Percentiles rank a stretch among this genome's conserved stretches.
phyloP scores from a whole-genome alignment of 2,113 vertebrate genomes.

The Coptodon bakossiorum region DNA sequence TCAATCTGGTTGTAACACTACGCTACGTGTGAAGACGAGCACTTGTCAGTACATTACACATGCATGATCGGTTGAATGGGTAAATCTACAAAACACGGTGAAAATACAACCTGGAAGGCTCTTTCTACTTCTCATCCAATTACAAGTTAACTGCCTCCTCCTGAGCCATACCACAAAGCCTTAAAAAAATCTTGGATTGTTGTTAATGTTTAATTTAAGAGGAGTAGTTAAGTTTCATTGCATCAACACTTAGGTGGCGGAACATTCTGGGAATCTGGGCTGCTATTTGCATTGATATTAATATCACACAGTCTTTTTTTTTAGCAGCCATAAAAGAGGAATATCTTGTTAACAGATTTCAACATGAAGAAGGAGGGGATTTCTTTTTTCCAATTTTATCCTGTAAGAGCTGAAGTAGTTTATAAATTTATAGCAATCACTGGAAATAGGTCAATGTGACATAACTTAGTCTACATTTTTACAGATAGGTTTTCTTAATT shows the following conservation, averaged over 20 bases:
- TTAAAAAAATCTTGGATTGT: neutral
- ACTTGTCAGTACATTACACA: neutral
- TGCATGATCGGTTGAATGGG: slow-evolving; percentile 1
- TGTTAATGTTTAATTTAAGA: neutral
- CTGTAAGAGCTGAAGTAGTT: neutral
- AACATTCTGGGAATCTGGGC: neutral
- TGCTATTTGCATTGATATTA: neutral
- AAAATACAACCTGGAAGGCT: neutral
- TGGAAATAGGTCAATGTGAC: neutral
- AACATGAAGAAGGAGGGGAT: neutral
- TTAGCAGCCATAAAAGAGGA: neutral
- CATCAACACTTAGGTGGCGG: neutral
- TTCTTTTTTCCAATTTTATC: neutral
- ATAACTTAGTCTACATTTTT: neutral
- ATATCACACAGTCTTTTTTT: neutral
- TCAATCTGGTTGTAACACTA: neutral
- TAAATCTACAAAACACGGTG: neutral
- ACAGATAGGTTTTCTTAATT: neutral
- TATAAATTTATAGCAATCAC: neutral
- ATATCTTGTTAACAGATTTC: neutral
- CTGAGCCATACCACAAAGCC: neutral
- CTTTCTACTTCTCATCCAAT: neutral
- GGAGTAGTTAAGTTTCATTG: neutral
- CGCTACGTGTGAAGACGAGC: neutral
- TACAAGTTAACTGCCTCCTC: neutral